A percentile compares a stretch with the other conserved stretches of the same genome.
Evolutionary conservation across 2,113 vertebrate species (phyloP).

Genomic region (Choloepus hoffmanni): DNA sequence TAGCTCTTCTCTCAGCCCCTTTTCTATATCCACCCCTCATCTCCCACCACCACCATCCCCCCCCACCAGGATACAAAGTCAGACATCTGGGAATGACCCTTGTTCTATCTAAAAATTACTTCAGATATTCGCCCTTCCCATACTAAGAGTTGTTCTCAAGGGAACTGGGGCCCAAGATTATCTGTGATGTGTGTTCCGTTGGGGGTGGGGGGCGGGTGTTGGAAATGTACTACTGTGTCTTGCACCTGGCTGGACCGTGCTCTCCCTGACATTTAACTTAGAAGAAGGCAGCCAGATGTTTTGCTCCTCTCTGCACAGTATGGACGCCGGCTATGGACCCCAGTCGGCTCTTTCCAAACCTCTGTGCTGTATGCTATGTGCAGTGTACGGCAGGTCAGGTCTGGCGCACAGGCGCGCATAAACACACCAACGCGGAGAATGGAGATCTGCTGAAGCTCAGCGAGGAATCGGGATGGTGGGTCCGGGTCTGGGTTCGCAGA

Average conservation of each 20-base stretch:
- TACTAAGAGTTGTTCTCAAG: neutral
- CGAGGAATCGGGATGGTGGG: neutral
- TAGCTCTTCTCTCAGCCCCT: neutral
- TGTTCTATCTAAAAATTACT: conserved; percentile 48
- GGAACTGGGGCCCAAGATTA: conserved; percentile 15
- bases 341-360: neutral
- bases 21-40: neutral
- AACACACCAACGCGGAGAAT: neutral
- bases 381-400: conserved; percentile 60
- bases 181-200: neutral
- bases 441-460: conserved; percentile 7
- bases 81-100: conserved; percentile 32
- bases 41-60: neutral
- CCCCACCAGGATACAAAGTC: neutral
- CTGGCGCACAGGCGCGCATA: conserved; percentile 34
- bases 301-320: conserved; percentile 15
- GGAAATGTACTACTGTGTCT: neutral
- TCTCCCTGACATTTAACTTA: conserved; percentile 42
- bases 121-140: neutral
- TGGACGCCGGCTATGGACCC: conserved; percentile 25
- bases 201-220: neutral
- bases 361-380: conserved; percentile 50
- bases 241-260: neutral
- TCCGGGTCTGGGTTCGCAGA: conserved; percentile 55
- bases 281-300: conserved; percentile 6